Percentiles rank a stretch among this genome's conserved stretches.
phyloP scores from a whole-genome alignment of 2,113 vertebrate genomes.

The Lophochroa leadbeateri region DNA sequence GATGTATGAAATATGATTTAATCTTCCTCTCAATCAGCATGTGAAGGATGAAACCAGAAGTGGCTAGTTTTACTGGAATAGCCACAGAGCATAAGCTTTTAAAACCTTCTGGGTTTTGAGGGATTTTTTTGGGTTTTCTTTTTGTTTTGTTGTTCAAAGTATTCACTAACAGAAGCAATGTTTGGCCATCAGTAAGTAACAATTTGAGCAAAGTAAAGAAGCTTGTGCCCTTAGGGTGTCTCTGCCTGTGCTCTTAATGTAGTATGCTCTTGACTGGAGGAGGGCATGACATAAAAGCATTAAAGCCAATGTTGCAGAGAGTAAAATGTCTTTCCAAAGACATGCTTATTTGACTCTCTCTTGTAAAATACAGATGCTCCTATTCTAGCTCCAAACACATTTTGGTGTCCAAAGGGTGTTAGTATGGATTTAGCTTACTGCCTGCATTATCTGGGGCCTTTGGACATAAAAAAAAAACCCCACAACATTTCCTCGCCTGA shows the following conservation, averaged over 20 bases:
- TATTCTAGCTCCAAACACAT: not conserved
- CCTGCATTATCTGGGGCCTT: not conserved
- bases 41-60: not conserved
- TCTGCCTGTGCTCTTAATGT: not conserved
- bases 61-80: not conserved
- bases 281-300: not conserved
- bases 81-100: not conserved
- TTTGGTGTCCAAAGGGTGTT: not conserved
- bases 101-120: not conserved
- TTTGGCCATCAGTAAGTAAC: slow-evolving; percentile 6
- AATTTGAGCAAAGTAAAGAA: slow-evolving; percentile 1
- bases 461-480: not conserved
- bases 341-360: not conserved
- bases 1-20: not conserved
- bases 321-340: not conserved
- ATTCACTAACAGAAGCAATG: not conserved
- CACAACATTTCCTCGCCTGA: not conserved
- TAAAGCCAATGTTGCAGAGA: not conserved
- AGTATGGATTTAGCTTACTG: not conserved
- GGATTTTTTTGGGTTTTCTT: not conserved
- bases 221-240: not conserved
- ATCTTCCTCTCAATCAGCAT: not conserved
- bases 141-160: slow-evolving; percentile 16
- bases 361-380: not conserved
- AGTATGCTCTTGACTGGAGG: not conserved